Evolutionary conservation across 1,140 invertebrate genomes (phyloP).

Genomic region (Microplitis mediator): DNA sequence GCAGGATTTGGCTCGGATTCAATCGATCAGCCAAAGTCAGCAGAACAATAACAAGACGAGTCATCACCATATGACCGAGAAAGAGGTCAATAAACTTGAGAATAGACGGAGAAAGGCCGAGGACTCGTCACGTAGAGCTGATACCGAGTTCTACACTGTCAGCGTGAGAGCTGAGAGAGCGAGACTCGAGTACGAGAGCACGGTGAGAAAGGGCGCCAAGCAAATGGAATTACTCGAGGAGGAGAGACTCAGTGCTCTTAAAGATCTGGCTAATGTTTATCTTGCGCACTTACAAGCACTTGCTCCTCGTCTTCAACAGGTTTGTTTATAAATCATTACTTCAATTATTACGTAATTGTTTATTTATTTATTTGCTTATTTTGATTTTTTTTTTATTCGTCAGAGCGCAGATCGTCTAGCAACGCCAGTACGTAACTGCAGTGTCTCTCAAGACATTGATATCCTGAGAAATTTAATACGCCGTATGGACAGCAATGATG

Average conservation of each 20-base stretch:
- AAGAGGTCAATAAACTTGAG: constrained; percentile 78
- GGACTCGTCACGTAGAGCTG: constrained; percentile 85
- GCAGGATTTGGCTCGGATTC: constrained; percentile 69
- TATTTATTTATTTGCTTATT: neutral
- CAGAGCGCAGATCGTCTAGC: constrained; percentile 74
- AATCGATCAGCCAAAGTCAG: constrained; percentile 55
- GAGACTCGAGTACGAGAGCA: constrained; percentile 89
- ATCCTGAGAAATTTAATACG: constrained; percentile 69
- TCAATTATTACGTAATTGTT: neutral
- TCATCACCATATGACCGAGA: constrained; percentile 66
- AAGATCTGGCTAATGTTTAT: constrained; percentile 79
- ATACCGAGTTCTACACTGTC: constrained; percentile 91
- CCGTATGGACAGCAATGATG: constrained; percentile 55
- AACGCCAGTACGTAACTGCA: constrained; percentile 72
- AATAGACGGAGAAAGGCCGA: constrained; percentile 89
- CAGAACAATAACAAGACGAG: constrained; percentile 55
- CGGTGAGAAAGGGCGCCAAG: constrained; percentile 79
- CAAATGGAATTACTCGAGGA: constrained; percentile 86
- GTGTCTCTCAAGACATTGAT: constrained; percentile 76
- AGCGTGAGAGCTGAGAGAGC: constrained; percentile 88
- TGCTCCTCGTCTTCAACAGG: constrained; percentile 70
- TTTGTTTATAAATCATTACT: constrained; percentile 23
- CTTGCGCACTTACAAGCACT: constrained; percentile 77
- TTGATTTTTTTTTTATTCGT: constrained; percentile 34
- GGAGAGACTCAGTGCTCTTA: constrained; percentile 82